phyloP scores from a whole-genome alignment of 2,888 invertebrate genomes.

The Piscicola geometra region DNA sequence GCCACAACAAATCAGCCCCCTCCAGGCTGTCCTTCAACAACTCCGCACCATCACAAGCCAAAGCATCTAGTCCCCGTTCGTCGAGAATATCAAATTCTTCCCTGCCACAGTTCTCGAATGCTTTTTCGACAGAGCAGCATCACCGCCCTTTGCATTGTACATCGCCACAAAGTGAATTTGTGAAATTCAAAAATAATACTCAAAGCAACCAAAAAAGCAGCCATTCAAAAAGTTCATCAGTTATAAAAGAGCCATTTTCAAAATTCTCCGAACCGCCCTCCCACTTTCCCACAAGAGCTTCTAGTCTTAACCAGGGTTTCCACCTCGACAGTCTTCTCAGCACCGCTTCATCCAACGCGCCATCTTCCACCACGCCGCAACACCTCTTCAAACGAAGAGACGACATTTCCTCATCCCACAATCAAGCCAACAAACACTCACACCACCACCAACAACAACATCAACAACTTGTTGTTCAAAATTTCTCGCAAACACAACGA shows the following conservation, averaged over 20 bases:
- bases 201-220: neutral
- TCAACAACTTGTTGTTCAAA: no score
- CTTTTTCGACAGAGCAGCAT: neutral
- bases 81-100: no score
- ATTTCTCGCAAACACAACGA: neutral
- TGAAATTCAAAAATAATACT: neutral
- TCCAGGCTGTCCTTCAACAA: neutral
- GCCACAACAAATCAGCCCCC: neutral
- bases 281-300: neutral
- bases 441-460: no score
- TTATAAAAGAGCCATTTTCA: neutral
- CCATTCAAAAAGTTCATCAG: constrained; percentile 1
- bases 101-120: constrained; percentile 5
- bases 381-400: no score
- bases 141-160: neutral
- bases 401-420: no score
- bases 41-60: neutral
- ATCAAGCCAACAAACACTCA: no score
- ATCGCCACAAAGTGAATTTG: neutral
- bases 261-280: neutral
- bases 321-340: constrained; percentile 11
- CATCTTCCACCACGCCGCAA: no score
- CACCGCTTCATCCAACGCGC: no score
- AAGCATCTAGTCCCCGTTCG: neutral
- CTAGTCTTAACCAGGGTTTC: constrained; percentile 16